Evolutionary conservation across 2,888 invertebrate species (phyloP).

Genomic region (Agrochola macilenta): DNA sequence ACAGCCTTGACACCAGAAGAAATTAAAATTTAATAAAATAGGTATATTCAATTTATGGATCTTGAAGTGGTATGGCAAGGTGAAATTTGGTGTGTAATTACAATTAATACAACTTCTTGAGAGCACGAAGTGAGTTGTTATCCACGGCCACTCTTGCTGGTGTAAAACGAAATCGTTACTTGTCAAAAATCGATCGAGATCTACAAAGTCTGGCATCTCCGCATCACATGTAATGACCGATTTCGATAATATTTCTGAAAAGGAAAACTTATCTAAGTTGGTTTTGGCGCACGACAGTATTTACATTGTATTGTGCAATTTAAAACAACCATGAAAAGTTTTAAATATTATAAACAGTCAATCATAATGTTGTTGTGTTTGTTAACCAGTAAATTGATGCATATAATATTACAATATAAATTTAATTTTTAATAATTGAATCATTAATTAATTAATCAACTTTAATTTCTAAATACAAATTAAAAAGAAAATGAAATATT

Average conservation of each 20-base stretch:
- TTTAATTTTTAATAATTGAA: background rate
- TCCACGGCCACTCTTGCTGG: background rate
- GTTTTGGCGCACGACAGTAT: background rate
- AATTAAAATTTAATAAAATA: slow-evolving; percentile 17
- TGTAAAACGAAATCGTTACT: background rate
- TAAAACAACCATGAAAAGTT: background rate
- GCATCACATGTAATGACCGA: background rate
- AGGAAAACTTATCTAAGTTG: slow-evolving; percentile 2
- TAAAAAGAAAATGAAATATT: background rate
- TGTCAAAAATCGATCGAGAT: background rate
- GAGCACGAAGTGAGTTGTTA: background rate
- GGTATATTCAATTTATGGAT: slow-evolving; percentile 17
- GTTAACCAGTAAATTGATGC: slow-evolving; percentile 1
- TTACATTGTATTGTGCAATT: slow-evolving; percentile 2
- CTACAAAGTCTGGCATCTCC: background rate
- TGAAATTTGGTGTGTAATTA: background rate
- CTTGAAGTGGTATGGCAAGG: slow-evolving; percentile 8
- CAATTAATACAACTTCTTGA: background rate
- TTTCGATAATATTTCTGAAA: background rate
- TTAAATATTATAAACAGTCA: background rate
- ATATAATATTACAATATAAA: slow-evolving; percentile 1
- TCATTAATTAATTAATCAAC: background rate
- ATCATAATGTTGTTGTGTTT: background rate
- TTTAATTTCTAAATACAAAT: background rate
- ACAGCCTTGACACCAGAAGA: slow-evolving; percentile 21